Conservation (phyloP, 2,113 vertebrate genomes). For the Columba livia region DNA sequence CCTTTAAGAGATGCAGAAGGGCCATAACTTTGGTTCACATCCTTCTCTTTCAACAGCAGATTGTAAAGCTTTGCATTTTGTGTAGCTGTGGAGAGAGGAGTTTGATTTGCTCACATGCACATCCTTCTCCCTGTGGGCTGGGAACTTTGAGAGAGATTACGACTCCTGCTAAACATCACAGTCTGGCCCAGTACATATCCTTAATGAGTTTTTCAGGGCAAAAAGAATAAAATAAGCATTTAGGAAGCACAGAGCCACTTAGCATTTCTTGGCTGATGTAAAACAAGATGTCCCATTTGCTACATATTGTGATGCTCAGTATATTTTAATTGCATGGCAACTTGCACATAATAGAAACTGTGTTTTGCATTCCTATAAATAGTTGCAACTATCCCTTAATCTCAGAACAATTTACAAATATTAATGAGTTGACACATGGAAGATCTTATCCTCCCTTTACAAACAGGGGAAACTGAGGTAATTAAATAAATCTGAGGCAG, state of each 20-base stretch:
- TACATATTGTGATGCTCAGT: constrained; percentile 4
- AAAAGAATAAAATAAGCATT: constrained; percentile 28
- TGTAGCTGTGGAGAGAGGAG: background rate
- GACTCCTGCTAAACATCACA: background rate
- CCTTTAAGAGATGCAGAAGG: background rate
- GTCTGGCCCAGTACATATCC: constrained; percentile 26
- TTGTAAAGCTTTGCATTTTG: background rate
- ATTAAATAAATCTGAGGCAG: constrained; percentile 6
- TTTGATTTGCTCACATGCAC: background rate
- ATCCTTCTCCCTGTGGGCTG: background rate
- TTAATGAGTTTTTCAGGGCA: constrained; percentile 47
- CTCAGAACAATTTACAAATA: constrained; percentile 58
- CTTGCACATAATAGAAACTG: background rate
- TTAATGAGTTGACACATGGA: constrained; percentile 29
- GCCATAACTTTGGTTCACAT: background rate
- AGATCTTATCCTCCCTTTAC: background rate
- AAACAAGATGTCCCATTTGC: constrained; percentile 40
- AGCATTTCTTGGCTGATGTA: constrained; percentile 7
- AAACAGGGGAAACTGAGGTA: constrained; percentile 23
- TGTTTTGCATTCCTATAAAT: background rate
- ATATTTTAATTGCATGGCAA: constrained; percentile 38
- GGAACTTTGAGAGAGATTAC: background rate
- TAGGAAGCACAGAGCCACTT: constrained; percentile 5
- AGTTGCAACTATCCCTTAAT: constrained; percentile 37
- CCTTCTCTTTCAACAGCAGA: background rate